A percentile compares a stretch with the other conserved stretches of the same genome.
These are phyloP conservation scores for Herpailurus yagouaroundi DNA, from an alignment of 2,113 vertebrate genomes.

Conservation along the genomic window DNA sequence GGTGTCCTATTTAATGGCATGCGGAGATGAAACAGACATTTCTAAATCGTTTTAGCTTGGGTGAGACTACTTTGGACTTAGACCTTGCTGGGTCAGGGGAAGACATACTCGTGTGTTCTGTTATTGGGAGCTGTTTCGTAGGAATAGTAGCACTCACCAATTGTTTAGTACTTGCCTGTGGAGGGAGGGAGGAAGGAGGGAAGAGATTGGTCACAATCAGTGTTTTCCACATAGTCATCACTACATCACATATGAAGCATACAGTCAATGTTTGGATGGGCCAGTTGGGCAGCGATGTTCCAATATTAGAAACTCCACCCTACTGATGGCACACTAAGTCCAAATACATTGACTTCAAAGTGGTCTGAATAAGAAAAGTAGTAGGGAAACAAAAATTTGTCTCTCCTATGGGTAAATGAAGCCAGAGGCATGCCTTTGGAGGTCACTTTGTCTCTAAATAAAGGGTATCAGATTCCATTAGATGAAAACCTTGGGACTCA, in stretches of 20 bases:
- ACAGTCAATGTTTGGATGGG: not conserved
- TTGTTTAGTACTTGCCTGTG: not conserved
- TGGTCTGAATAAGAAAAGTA: not conserved
- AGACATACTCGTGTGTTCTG: too few species aligned
- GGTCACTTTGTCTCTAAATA: not conserved
- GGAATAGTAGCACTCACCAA: not conserved
- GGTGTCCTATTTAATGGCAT: not conserved
- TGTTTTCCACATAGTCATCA: not conserved
- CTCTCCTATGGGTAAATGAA: not conserved
- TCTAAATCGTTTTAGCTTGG: not conserved
- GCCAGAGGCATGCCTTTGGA: not conserved
- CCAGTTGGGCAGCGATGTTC: not conserved
- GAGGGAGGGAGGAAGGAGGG: not conserved
- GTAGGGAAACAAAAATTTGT: not conserved
- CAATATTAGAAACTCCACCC: not conserved
- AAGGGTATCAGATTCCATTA: not conserved
- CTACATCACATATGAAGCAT: not conserved
- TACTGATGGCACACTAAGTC: not conserved
- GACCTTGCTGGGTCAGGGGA: too few species aligned
- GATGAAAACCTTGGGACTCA: not conserved
- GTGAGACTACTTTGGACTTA: not conserved
- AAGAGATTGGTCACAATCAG: not conserved
- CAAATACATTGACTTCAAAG: not conserved
- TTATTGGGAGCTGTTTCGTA: not conserved
- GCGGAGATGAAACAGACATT: not conserved